Percentiles rank a stretch among this genome's conserved stretches.
Evolutionary conservation across 2,888 invertebrate genomes (phyloP).

Genomic region (Drosophila nr. medialis): DNA sequence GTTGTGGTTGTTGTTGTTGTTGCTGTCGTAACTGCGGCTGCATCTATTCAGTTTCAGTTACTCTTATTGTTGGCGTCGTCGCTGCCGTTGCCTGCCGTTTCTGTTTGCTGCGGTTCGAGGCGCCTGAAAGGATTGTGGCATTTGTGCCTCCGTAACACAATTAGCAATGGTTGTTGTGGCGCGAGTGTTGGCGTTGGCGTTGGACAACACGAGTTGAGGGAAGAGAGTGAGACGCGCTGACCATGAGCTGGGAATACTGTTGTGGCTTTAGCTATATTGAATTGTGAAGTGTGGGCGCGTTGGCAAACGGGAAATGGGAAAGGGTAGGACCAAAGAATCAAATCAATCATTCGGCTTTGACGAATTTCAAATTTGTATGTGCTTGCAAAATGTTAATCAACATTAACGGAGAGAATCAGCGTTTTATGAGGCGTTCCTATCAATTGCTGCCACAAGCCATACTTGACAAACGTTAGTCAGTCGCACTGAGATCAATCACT

Average conservation of each 20-base stretch:
- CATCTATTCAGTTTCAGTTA: slow-evolving; percentile 27
- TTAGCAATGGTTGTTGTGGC: slow-evolving; percentile 58
- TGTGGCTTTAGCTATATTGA: slow-evolving; percentile 59
- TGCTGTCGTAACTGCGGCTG: slow-evolving; percentile 14
- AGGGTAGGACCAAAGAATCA: slow-evolving; percentile 14
- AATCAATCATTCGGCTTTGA: slow-evolving; percentile 45
- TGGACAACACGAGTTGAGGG: not conserved
- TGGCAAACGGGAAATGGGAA: not conserved
- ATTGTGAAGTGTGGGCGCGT: slow-evolving; percentile 34
- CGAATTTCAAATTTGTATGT: slow-evolving; percentile 2
- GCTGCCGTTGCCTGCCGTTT: slow-evolving; percentile 2
- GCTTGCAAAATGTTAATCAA: slow-evolving; percentile 49
- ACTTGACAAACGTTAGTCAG: slow-evolving; percentile 33
- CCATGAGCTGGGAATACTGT: slow-evolving; percentile 35
- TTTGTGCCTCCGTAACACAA: slow-evolving; percentile 61
- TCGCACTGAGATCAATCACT: slow-evolving; percentile 26
- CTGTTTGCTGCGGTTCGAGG: slow-evolving; percentile 39
- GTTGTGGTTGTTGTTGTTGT: slow-evolving; percentile 25
- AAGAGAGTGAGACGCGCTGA: slow-evolving; percentile 8
- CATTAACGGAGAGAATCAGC: slow-evolving; percentile 35
- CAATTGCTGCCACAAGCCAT: slow-evolving; percentile 11
- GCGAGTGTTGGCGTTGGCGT: slow-evolving; percentile 8
- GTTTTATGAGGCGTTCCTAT: slow-evolving; percentile 16
- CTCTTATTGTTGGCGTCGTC: slow-evolving; percentile 10
- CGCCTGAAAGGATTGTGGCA: slow-evolving; percentile 62